Percentiles rank a stretch among this genome's conserved stretches.
phyloP scores from a whole-genome alignment of 2,888 invertebrate genomes.

The Idaea biselata region DNA sequence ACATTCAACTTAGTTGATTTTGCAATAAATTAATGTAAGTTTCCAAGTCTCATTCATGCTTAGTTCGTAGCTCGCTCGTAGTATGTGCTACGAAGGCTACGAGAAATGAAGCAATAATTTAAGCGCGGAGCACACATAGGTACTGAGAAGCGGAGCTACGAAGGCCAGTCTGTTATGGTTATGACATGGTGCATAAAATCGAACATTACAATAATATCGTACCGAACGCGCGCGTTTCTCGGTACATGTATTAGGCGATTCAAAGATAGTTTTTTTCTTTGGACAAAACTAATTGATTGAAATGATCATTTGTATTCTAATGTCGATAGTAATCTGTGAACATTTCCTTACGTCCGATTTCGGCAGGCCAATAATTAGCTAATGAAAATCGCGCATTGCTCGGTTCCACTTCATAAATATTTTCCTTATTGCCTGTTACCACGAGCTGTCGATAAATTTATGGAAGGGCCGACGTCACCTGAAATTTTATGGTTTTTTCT shows the following conservation, averaged over 20 bases:
- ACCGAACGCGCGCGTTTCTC: too few species aligned
- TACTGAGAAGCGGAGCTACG: too few species aligned
- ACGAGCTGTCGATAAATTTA: conserved; percentile 79
- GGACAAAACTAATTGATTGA: neutral
- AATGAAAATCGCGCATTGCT: conserved; percentile 66
- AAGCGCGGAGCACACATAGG: neutral
- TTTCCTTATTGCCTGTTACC: conserved; percentile 76
- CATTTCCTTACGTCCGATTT: conserved; percentile 14
- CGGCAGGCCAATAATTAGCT: conserved; percentile 63
- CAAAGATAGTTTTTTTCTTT: too few species aligned
- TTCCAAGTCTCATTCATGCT: conserved; percentile 2
- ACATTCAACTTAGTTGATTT: neutral
- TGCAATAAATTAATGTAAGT: neutral
- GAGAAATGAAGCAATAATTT: neutral
- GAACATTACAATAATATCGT: too few species aligned
- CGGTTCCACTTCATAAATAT: conserved; percentile 75
- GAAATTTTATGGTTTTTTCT: conserved; percentile 75
- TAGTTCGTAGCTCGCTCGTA: conserved; percentile 5
- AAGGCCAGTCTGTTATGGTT: too few species aligned
- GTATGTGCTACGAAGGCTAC: neutral
- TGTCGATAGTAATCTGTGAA: conserved; percentile 8
- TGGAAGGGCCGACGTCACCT: conserved; percentile 75
- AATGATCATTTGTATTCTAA: neutral
- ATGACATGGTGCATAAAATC: too few species aligned
- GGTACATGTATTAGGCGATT: too few species aligned